A percentile compares a stretch with the other conserved stretches of the same genome.
Conservation (phyloP, 1,140 invertebrate genomes). For the Galleria mellonella region DNA sequence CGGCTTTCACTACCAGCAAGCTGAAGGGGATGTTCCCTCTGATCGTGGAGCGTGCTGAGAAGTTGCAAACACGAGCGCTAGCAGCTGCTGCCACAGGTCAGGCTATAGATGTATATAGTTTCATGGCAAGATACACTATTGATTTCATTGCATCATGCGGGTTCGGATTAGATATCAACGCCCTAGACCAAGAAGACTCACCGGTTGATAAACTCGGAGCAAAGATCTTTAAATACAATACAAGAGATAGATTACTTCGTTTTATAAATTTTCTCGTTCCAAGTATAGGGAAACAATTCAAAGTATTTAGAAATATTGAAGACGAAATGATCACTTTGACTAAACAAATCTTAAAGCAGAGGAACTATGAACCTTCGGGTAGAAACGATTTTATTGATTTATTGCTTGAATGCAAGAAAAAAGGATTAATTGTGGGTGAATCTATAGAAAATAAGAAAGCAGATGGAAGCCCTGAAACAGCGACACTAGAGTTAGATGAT, state of each 20-base stretch:
- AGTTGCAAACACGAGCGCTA: constrained; percentile 28
- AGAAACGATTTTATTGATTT: constrained; percentile 73
- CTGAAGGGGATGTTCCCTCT: constrained; percentile 74
- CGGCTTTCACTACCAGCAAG: constrained; percentile 76
- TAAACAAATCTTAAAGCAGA: constrained; percentile 41
- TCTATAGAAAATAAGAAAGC: constrained; percentile 35
- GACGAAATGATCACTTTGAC: constrained; percentile 20
- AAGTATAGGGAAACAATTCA: background rate
- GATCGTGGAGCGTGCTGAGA: constrained; percentile 56
- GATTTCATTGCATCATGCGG: constrained; percentile 50
- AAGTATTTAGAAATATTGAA: constrained; percentile 24
- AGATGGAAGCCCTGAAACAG: constrained; percentile 6
- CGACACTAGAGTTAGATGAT: constrained; percentile 16
- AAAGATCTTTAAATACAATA: background rate
- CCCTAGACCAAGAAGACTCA: constrained; percentile 12
- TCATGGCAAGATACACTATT: constrained; percentile 28
- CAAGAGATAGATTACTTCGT: constrained; percentile 5
- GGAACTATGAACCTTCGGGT: constrained; percentile 35
- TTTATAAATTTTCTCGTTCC: constrained; percentile 1
- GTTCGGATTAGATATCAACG: constrained; percentile 23
- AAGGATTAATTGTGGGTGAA: constrained; percentile 7
- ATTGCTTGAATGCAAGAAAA: constrained; percentile 60
- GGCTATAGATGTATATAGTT: constrained; percentile 3
- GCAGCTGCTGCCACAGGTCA: constrained; percentile 1
- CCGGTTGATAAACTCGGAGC: background rate